phyloP scores from a whole-genome alignment of 2,888 invertebrate genomes.

The Stenotaenia linearis region DNA sequence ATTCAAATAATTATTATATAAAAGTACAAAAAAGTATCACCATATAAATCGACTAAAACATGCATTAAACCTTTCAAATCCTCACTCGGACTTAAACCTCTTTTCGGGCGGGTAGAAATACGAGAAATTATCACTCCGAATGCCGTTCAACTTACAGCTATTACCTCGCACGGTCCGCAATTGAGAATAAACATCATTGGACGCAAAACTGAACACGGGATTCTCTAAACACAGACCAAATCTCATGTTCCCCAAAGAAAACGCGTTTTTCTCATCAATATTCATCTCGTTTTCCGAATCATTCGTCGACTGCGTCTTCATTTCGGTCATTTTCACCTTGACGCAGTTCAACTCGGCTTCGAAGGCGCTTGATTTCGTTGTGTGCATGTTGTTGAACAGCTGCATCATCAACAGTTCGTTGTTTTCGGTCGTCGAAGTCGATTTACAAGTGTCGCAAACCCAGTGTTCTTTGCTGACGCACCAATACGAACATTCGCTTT shows the following conservation, averaged over 20 bases:
- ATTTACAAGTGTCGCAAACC: background rate
- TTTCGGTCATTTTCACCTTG: background rate
- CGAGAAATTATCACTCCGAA: background rate
- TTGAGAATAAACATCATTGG: background rate
- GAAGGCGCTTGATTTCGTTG: background rate
- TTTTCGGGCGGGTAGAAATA: background rate
- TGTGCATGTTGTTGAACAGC: background rate
- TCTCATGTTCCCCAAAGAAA: background rate
- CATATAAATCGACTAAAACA: no score
- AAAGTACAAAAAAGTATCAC: no score
- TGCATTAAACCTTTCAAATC: no score
- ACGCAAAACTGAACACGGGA: background rate
- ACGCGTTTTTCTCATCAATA: background rate
- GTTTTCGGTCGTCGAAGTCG: background rate
- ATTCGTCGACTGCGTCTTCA: background rate
- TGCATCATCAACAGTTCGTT: background rate
- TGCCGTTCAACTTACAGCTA: background rate
- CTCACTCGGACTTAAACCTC: background rate
- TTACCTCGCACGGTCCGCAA: background rate
- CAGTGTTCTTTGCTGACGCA: background rate
- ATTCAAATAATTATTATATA: no score
- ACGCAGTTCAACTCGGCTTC: background rate
- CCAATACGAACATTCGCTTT: background rate
- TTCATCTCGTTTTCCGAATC: background rate
- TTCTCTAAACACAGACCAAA: background rate